These are phyloP conservation scores for Neofelis nebulosa DNA, from an alignment of 2,113 vertebrate species.

Conservation along the genomic window DNA sequence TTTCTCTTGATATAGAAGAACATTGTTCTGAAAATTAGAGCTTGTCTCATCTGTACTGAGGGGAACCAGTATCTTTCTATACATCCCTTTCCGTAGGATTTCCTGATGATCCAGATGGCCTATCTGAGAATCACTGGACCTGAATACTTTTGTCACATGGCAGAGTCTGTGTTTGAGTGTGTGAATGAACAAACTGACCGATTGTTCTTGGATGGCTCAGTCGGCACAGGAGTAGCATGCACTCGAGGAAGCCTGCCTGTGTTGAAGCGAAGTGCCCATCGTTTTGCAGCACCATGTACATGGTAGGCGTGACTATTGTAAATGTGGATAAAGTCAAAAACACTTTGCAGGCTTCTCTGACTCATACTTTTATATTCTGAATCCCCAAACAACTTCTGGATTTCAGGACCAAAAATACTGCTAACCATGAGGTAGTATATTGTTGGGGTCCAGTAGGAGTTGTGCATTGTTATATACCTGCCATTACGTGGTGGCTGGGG, in stretches of 20 bases:
- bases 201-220: background rate
- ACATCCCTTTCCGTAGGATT: background rate
- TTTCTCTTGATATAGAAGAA: background rate
- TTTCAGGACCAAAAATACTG: background rate
- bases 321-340: background rate
- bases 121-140: background rate
- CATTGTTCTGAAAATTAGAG: background rate
- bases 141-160: background rate
- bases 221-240: background rate
- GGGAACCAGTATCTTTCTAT: background rate
- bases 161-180: background rate
- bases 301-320: background rate
- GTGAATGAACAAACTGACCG: background rate
- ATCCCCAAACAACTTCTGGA: background rate
- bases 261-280: background rate
- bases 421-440: background rate
- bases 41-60: background rate
- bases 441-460: background rate
- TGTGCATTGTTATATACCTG: background rate
- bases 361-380: background rate
- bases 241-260: background rate
- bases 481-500: background rate
- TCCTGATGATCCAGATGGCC: background rate
- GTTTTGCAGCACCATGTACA: accelerated
- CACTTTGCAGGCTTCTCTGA: background rate